A percentile compares a stretch with the other conserved stretches of the same genome.
Conservation (phyloP, 2,888 invertebrate species). For the Catonia carolina region DNA sequence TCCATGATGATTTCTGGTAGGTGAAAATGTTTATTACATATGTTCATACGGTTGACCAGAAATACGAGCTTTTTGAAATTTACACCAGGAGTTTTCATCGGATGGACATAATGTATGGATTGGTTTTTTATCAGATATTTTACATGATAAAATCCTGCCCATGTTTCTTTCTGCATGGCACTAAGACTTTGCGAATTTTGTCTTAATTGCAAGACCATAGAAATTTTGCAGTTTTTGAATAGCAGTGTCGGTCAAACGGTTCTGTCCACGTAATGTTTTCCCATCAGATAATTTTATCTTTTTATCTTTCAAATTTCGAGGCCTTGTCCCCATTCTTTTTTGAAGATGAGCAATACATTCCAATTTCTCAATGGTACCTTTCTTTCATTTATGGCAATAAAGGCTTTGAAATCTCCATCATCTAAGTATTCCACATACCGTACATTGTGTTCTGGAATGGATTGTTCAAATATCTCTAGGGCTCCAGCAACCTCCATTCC, state of each 20-base stretch:
- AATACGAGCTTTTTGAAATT: slow-evolving; percentile 25
- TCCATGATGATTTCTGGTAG: background rate
- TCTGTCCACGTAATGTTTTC: slow-evolving; percentile 27
- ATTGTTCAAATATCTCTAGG: slow-evolving; percentile 22
- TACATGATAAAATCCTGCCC: slow-evolving; percentile 25
- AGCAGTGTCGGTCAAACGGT: slow-evolving; percentile 30
- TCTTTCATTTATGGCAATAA: background rate
- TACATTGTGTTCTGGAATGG: slow-evolving; percentile 9
- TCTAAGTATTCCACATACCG: slow-evolving; percentile 13
- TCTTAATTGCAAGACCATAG: slow-evolving; percentile 34
- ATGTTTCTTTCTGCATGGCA: slow-evolving; percentile 32
- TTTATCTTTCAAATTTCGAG: slow-evolving; percentile 9
- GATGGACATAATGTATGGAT: slow-evolving; percentile 32
- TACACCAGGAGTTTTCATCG: slow-evolving; percentile 31
- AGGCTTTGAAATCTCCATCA: slow-evolving; percentile 15
- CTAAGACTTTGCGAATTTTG: slow-evolving; percentile 28
- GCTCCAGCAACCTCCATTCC: slow-evolving; percentile 29
- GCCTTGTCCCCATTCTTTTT: slow-evolving; percentile 24
- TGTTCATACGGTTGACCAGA: background rate
- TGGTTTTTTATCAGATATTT: slow-evolving; percentile 32
- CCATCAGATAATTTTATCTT: slow-evolving; percentile 5
- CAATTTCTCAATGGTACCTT: slow-evolving; percentile 15
- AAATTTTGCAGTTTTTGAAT: slow-evolving; percentile 33
- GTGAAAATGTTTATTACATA: background rate
- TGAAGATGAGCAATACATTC: background rate